These are phyloP conservation scores for Leucopternis melanops DNA, from an alignment of 2,113 vertebrate species.

Conservation along the genomic window DNA sequence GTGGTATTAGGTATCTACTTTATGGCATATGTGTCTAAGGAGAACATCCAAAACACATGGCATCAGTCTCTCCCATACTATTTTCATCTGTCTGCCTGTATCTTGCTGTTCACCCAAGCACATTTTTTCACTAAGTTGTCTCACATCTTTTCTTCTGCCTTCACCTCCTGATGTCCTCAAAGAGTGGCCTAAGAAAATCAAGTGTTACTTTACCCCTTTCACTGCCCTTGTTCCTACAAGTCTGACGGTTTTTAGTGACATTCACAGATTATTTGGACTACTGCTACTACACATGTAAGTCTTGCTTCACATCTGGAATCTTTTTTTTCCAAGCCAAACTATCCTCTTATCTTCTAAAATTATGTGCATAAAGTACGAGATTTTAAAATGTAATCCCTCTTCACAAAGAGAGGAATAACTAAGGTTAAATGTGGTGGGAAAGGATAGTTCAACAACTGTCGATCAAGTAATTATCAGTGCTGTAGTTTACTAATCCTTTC, in stretches of 20 bases:
- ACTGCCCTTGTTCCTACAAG: background rate
- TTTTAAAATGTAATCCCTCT: background rate
- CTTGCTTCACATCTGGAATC: background rate
- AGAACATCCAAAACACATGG: background rate
- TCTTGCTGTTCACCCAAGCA: background rate
- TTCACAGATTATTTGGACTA: background rate
- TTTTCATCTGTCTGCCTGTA: background rate
- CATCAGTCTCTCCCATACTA: background rate
- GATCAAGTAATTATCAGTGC: background rate
- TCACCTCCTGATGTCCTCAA: background rate
- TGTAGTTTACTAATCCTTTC: background rate
- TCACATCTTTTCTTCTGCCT: background rate
- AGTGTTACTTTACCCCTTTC: background rate
- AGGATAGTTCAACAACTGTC: background rate
- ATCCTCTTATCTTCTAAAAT: background rate
- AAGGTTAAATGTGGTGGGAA: background rate
- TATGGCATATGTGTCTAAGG: background rate
- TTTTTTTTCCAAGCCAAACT: background rate
- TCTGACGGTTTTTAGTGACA: background rate
- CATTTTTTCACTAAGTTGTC: background rate
- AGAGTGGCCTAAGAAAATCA: background rate
- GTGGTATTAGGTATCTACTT: background rate
- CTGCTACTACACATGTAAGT: background rate
- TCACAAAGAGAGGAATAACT: background rate
- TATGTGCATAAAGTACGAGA: background rate